Base-by-base conservation (phyloP, 1,140 invertebrate species). In the Thaumatotibia leucotreta region DNA sequence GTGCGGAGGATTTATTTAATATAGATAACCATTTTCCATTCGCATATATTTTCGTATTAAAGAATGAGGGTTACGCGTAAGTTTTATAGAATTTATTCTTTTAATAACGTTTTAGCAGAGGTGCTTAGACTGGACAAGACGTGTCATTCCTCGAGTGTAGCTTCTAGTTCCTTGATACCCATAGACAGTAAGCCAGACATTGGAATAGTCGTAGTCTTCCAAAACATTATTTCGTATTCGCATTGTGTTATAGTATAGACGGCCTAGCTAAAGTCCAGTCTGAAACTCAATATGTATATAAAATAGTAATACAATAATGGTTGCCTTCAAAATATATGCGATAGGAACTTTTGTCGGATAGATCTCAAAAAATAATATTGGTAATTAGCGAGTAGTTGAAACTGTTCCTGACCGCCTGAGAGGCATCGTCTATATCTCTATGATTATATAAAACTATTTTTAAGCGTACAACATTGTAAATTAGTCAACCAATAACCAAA, bases 401-500 rank as follows among this genome's bases (percentile, higher is more conserved):
- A 86, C 86, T 91, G 88, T 91, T 91, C 88, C 88, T 91, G 86
- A 82, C 78, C 39, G 88, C 86, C 88, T 91, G 69, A 75, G 85
- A 89, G 86, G 86, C 88, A 87, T 84, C 73, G 75, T 84, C 80
- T 88, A 86, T 89, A 87, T 86, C 80, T 81, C 83, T 71, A 75
- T 71, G 68, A 66, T 77, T 78, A 74, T 75, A 75, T 27, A 84
- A 76, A 75, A 78, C 76, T 84, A 86, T 77, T 79, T 82, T 74
- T 89, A 85, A 88, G 82, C 77, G 77, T 84, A 86, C 79, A 77
- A 82, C 74, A 80, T 76, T 85, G 74, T 86, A 84, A 78, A 80
- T 88, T 88, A 90, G 82, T 84, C 76, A 85, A 79, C 72, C 80
- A 88, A 79, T 89, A 91, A 89, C 88, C 86, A 91, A 91, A 88